A percentile compares a stretch with the other conserved stretches of the same genome.
Conservation (phyloP, 2,113 vertebrate genomes). For the Gallinago undulata region DNA sequence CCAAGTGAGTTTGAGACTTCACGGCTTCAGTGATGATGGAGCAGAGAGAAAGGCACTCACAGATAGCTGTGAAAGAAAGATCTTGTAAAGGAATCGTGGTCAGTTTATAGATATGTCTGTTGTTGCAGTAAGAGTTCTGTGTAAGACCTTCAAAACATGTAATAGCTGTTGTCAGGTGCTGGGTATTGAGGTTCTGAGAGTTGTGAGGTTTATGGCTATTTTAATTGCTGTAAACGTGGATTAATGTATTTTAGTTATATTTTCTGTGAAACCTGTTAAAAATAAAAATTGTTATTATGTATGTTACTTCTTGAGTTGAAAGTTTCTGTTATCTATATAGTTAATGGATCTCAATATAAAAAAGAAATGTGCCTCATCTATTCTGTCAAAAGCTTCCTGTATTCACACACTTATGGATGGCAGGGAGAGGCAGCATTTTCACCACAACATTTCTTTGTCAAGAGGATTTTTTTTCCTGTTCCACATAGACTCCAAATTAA, state of each 20-base stretch:
- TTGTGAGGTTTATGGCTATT: background rate
- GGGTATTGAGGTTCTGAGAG: background rate
- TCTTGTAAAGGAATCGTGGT: background rate
- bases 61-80: background rate
- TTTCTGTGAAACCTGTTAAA: background rate
- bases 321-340: background rate
- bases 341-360: background rate
- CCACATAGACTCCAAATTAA: background rate
- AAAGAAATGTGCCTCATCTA: background rate
- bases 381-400: background rate
- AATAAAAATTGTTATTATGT: background rate
- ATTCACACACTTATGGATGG: background rate
- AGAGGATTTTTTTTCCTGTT: background rate
- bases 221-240: background rate
- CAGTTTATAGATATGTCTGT: background rate
- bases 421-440: background rate
- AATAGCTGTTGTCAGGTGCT: background rate
- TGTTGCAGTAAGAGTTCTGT: background rate
- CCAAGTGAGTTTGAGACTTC: background rate
- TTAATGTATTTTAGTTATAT: background rate
- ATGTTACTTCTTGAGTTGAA: background rate
- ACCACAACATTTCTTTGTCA: background rate
- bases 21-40: background rate
- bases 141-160: background rate
- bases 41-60: background rate